Evolutionary conservation across 1,140 invertebrate species (phyloP).

Genomic region (Anoplolepis gracilipes): DNA sequence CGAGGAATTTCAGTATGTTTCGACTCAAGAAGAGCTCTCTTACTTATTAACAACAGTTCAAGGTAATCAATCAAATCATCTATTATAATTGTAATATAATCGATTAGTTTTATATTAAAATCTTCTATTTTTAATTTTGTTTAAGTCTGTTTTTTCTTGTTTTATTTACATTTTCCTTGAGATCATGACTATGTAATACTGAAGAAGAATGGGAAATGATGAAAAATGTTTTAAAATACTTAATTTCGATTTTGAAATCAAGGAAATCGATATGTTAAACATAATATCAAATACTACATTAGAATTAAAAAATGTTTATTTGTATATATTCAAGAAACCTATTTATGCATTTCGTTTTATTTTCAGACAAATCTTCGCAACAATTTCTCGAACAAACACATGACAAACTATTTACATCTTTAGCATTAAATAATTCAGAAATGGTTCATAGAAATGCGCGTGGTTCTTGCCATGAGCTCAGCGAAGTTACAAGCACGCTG

Average conservation of each 20-base stretch:
- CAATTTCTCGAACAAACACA: constrained; percentile 71
- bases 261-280: no score
- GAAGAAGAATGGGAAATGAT: no score
- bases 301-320: not conserved
- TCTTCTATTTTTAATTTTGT: no score
- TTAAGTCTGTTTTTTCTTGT: no score
- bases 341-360: not conserved
- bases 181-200: no score
- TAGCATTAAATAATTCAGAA: constrained; percentile 76
- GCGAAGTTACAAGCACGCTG: constrained; percentile 82
- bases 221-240: no score
- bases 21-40: constrained; percentile 86
- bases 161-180: no score
- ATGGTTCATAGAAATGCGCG: constrained; percentile 79
- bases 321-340: not conserved
- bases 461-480: constrained; percentile 80
- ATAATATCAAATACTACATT: constrained; percentile 5
- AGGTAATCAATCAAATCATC: constrained; percentile 70
- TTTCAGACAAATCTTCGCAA: constrained; percentile 79
- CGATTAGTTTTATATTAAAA: no score
- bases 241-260: no score
- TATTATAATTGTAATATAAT: not conserved
- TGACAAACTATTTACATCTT: constrained; percentile 74
- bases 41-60: constrained; percentile 82
- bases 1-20: constrained; percentile 87